phyloP scores from a whole-genome alignment of 2,797 vertebrate species.

The Micrastur ruficollis region DNA sequence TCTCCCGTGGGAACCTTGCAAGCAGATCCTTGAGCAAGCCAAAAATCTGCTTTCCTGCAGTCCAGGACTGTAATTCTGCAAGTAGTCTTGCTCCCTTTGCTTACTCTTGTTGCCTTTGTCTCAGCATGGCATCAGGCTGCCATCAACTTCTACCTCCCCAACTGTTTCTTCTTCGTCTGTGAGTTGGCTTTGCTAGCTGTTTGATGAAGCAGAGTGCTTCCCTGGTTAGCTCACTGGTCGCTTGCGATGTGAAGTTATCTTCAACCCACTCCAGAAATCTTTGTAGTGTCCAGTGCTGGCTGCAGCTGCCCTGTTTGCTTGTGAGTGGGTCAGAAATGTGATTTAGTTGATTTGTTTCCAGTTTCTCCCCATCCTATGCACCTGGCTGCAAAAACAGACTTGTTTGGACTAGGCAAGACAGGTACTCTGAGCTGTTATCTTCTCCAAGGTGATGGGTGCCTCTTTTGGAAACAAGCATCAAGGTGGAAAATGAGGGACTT shows the following conservation, averaged over 20 bases:
- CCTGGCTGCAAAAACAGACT: neutral
- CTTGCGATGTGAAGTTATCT: neutral
- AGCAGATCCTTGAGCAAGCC: neutral
- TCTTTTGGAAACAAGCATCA: neutral
- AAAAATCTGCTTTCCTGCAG: neutral
- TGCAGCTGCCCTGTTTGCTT: neutral
- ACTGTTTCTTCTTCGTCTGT: neutral
- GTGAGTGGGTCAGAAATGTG: neutral
- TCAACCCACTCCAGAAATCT: neutral
- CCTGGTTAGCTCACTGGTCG: neutral
- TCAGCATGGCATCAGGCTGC: neutral
- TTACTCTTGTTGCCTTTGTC: neutral
- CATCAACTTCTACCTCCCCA: neutral
- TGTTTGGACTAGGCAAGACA: neutral
- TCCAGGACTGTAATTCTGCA: neutral
- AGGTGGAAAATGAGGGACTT: neutral
- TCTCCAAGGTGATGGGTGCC: neutral
- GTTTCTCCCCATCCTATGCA: neutral
- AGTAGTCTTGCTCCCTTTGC: neutral
- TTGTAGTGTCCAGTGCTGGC: neutral
- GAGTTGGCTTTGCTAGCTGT: neutral
- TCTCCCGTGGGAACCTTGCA: neutral
- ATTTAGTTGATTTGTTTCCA: neutral
- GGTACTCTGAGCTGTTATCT: neutral
- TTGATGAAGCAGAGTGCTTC: neutral